Evolutionary conservation across 23 tunicate genomes (phyloP), one percentile per base, ranked within the genome.

Genomic region (Trididemnum nubilum): DNA sequence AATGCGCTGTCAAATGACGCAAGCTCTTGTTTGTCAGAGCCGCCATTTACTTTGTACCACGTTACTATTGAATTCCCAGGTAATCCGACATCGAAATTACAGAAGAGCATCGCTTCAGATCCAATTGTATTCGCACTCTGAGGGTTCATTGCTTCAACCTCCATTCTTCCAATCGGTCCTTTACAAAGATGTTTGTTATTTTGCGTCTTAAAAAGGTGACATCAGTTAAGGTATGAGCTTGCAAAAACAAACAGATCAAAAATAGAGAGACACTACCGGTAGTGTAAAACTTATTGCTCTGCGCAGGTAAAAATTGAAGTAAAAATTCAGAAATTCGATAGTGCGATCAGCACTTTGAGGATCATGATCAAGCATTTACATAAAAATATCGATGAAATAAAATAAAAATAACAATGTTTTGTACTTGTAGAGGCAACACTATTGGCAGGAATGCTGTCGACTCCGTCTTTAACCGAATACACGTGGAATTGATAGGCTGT

Each of bases 61-160:
- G 79, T 78, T 24, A 85, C 72, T 0, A 2, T 27, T n/a, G 82
- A 81, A n/a, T 57, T 28, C 44, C 90, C 90, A 9, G 90, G 90
- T 2, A 81, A 61, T 25, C 33, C 40, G 40, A 35, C 33, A 57
- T 85, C 79, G 61, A 64, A 85, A 1, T 65, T 66, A 52, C 90
- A 85, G 18, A 15, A 25, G 36, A 85, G 24, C 19, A 40, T 37
- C 4, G 84, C 90, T 1, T 51, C 63, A 27, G 44, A 51, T 22
- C 79, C 79, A 29, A 52, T 34, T 2, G 2, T 0, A 72, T 76
- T 32, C 1, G 63, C 30, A 1, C 82, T 33, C 12, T 50, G 27
- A 1, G 32, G 22, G 67, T 85, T 85, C 1, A 49, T 33, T 2
- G 82, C 82, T 65, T 85, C 81, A 40, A 85, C 82, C 51, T 36